Base-by-base conservation (phyloP, 2,113 vertebrate genomes). In the Numida meleagris region DNA sequence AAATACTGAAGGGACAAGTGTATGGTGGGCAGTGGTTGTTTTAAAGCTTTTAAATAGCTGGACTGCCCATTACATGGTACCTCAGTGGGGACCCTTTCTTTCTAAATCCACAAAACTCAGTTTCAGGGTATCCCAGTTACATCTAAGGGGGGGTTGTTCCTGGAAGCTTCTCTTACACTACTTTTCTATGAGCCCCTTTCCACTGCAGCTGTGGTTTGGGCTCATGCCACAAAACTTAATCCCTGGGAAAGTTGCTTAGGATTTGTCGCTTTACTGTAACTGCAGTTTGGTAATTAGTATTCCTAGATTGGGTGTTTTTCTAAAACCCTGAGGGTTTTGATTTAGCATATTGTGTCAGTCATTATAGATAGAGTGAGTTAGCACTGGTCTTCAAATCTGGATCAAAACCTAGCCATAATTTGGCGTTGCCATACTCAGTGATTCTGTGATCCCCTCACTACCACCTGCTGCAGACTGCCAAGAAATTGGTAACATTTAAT, bases 51-150 rank as follows among this genome's bases (percentile, higher is more conserved):
- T 33, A 86, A 57, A 65, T 66, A n/a, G 43, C 50, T 72, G 19
- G 36, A 43, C n/a, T 31, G 27, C 11, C 20, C 12, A 13, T 67
- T 29, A 55, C 19, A 5, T 1, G 3, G 2, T 46, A 14, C 42
- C 34, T 66, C 23, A 59, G 36, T 2, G 2, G 46, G 75, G 23
- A 53, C 0, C 13, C 4, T 15, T 31, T 45, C 25, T 40, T 72
- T 70, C 63, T 43, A 42, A 58, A 65, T 19, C 5, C 33, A 42
- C 12, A 86, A 40, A 7, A 5, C 9, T 59, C 34, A 5, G 9
- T 23, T 86, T 85, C 78, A 71, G n/a, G 31, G 6, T 71, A 46
- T 19, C n/a, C 6, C 20, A 38, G 10, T 20, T 71, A 42, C 33
- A 14, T n/a, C 15, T 12, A 17, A 34, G 27, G 12, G 34, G 53